Conservation (phyloP, 1,140 invertebrate genomes). For the Ostrea edulis region DNA sequence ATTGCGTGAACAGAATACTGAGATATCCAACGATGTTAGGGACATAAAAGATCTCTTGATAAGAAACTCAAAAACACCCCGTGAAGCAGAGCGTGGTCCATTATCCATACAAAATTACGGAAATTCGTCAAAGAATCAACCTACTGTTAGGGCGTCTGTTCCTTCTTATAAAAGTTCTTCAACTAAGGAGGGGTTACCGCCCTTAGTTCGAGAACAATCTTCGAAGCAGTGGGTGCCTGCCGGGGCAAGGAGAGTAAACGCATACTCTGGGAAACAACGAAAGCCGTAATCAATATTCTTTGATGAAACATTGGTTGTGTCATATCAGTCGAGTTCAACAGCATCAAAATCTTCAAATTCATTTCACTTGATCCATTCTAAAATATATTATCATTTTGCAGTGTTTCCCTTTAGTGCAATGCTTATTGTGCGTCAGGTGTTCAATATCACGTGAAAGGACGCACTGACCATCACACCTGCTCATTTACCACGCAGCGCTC, state of each 20-base stretch:
- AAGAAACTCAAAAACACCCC: constrained; percentile 49
- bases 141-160: constrained; percentile 39
- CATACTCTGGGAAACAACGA: constrained; percentile 46
- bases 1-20: constrained; percentile 67
- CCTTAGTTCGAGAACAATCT: constrained; percentile 41
- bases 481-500: no score
- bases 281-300: not conserved
- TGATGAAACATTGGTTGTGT: no score
- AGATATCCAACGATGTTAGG: constrained; percentile 69
- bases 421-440: no score
- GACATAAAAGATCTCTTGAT: constrained; percentile 70
- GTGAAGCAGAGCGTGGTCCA: constrained; percentile 39
- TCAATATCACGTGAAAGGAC: no score
- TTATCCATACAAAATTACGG: constrained; percentile 41
- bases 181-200: constrained; percentile 39
- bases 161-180: constrained; percentile 39
- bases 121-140: constrained; percentile 11
- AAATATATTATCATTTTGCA: no score
- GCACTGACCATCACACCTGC: no score
- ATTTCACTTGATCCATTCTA: no score
- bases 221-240: constrained; percentile 54
- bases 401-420: no score
- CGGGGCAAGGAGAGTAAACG: constrained; percentile 51
- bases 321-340: no score
- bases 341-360: no score